Evolutionary conservation across 2,113 vertebrate species (phyloP).

Genomic region (Gorsachius goisagi): DNA sequence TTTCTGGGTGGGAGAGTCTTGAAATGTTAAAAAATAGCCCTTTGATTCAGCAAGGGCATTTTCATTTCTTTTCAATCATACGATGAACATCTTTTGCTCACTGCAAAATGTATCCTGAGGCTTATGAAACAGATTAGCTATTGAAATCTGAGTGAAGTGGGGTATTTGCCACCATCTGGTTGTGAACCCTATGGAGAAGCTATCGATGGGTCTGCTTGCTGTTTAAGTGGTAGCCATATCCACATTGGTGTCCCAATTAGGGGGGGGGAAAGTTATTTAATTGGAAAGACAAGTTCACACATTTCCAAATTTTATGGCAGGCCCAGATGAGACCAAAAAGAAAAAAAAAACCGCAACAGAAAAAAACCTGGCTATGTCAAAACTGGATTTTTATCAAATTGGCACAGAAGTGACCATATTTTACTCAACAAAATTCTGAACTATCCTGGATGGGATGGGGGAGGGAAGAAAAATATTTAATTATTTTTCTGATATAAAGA

Average conservation of each 20-base stretch:
- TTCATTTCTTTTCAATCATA: background rate
- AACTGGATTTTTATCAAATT: conserved; percentile 4
- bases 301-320: conserved; percentile 55
- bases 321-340: background rate
- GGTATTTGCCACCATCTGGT: conserved; percentile 45
- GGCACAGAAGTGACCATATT: background rate
- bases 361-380: background rate
- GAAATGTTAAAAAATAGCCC: background rate
- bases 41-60: background rate
- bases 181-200: background rate
- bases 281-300: conserved; percentile 46
- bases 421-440: background rate
- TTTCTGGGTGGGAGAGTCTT: background rate
- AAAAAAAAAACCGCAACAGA: background rate
- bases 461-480: conserved; percentile 13
- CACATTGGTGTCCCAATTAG: conserved; percentile 9
- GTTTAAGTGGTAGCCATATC: conserved; percentile 25
- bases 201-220: background rate
- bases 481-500: conserved; percentile 28
- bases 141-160: conserved; percentile 6
- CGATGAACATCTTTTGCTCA: background rate
- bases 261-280: background rate
- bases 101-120: background rate
- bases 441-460: background rate
- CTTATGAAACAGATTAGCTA: background rate